Conservation (phyloP, 2,888 invertebrate species). For the Meta bourneti region DNA sequence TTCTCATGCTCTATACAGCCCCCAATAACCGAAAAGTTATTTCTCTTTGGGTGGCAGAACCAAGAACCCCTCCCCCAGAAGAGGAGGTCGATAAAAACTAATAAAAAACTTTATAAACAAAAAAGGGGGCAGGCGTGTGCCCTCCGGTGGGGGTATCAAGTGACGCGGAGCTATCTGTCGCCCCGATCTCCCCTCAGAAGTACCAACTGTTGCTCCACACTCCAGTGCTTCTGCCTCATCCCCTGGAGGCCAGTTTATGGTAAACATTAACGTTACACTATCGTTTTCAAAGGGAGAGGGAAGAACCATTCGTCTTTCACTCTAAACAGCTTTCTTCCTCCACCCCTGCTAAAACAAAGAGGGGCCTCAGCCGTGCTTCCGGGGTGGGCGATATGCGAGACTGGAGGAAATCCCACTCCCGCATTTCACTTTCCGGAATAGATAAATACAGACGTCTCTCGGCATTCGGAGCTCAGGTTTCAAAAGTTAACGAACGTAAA, state of each 20-base stretch:
- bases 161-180: constrained; percentile 32
- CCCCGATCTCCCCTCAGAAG: not conserved
- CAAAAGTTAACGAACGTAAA: constrained; percentile 38
- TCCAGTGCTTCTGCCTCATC: constrained; percentile 21
- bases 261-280: constrained; percentile 75
- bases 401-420: constrained; percentile 1
- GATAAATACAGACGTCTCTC: constrained; percentile 52
- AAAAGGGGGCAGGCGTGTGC: constrained; percentile 69
- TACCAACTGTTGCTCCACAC: constrained; percentile 69
- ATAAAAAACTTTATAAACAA: constrained; percentile 7
- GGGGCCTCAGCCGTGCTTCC: constrained; percentile 53
- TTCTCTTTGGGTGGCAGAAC: constrained; percentile 61
- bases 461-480: constrained; percentile 17
- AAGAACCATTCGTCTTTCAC: constrained; percentile 41
- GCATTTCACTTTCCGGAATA: not conserved
- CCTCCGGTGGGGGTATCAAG: constrained; percentile 32
- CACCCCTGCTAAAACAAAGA: constrained; percentile 64
- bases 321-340: constrained; percentile 19
- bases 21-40: constrained; percentile 60
- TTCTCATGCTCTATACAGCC: constrained; percentile 71
- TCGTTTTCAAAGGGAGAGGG: constrained; percentile 63
- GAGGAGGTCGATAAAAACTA: constrained; percentile 33
- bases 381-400: constrained; percentile 30
- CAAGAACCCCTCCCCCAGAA: constrained; percentile 11
- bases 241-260: constrained; percentile 60